Base-by-base conservation (phyloP, 2,113 vertebrate genomes). In the Danio rerio region DNA sequence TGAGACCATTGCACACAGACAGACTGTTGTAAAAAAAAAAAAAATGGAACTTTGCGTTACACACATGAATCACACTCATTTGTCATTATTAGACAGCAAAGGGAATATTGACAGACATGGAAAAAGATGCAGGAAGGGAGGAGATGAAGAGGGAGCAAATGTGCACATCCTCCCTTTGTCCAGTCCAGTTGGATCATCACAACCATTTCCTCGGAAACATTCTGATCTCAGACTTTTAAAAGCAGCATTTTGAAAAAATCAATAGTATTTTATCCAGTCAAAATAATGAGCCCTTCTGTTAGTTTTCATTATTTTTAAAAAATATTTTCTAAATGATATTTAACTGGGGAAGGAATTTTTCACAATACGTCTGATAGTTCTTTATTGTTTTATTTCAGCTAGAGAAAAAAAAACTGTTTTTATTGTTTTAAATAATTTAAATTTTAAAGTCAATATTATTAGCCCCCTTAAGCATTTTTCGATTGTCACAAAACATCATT, bases 121-220 rank as follows among this genome's bases (percentile, higher is more conserved):
- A 63, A 77, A 79, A 61, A 15, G 56, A 18, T 53, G 18, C 52
- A 81, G 82, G 81, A 77, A 66, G 63, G 73, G 80, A 83, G 87
- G 52, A 77, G 81, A 49, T 68, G 65, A 61, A 45, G 12, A 53
- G 42, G 85, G 72, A 75, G n/a, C 71, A 61, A 18, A 82, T 72
- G 47, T 84, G 42, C 65, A 77, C 68, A 91, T 91, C 90, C 89
- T 90, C 83, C 70, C 85, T 89, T 92, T 91, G 89, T 92, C 69
- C 81, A 40, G 45, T 68, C 42, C 56, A 13, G 53, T 16, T 78
- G 59, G 66, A 43, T 66, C 45, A 13, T 40, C 11, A 55, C 18
- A 76, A 52, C 59, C 58, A 79, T 84, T 69, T 20, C n/a, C 13
- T 69, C n/a, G n/a, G 31, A n/a, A n/a, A n/a, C n/a, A n/a, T n/a